Conservation (phyloP, 2,797 vertebrate genomes). For the Columba guinea region DNA sequence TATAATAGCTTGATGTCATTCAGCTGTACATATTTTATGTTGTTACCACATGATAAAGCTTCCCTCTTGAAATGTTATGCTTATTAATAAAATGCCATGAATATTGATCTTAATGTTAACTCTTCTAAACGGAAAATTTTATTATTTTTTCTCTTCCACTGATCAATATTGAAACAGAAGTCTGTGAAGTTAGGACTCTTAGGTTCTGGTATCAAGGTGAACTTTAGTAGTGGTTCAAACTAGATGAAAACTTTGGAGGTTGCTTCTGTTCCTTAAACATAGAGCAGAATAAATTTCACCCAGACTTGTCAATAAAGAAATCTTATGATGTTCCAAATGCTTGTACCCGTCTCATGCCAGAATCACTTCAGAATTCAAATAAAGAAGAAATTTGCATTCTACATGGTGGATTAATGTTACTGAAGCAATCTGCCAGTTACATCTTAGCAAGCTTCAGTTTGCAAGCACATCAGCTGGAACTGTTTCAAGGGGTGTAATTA, state of each 20-base stretch:
- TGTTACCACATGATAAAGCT: background rate
- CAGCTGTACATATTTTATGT: background rate
- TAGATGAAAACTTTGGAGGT: background rate
- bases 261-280: background rate
- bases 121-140: background rate
- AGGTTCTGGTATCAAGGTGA: background rate
- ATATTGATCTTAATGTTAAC: background rate
- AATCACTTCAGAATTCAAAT: background rate
- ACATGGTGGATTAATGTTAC: background rate
- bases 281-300: background rate
- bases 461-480: background rate
- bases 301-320: background rate
- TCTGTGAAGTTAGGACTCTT: background rate
- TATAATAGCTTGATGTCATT: background rate
- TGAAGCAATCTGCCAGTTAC: background rate
- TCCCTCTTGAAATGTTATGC: background rate
- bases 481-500: conserved; percentile 23
- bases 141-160: background rate
- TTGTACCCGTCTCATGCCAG: background rate
- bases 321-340: background rate
- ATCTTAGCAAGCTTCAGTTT: background rate
- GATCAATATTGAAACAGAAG: background rate
- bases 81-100: background rate
- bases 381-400: background rate
- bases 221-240: background rate